A percentile compares a stretch with the other conserved stretches of the same genome.
Evolutionary conservation across 2,797 vertebrate genomes (phyloP).

Genomic region (Varecia variegata): DNA sequence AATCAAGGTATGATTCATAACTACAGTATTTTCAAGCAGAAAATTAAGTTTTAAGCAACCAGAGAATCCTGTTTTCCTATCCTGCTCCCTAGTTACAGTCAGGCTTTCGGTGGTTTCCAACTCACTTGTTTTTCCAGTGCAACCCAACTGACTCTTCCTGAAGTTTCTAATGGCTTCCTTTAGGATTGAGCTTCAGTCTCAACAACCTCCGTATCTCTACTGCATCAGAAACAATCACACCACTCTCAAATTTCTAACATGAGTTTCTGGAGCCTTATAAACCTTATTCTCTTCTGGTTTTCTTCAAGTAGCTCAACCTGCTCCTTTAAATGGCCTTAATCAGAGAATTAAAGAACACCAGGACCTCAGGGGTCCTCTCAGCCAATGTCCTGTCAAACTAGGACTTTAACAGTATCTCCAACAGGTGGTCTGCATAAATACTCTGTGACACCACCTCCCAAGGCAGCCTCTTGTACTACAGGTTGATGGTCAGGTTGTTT

Average conservation of each 20-base stretch:
- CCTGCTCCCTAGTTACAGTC: background rate
- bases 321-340: background rate
- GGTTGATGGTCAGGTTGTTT: background rate
- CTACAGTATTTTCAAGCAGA: background rate
- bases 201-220: background rate
- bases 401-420: background rate
- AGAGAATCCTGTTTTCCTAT: background rate
- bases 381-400: background rate
- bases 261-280: background rate
- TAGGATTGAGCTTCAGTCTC: background rate
- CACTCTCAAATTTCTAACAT: background rate
- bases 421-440: background rate
- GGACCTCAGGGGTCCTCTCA: background rate
- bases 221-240: background rate
- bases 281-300: background rate
- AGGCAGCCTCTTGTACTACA: background rate
- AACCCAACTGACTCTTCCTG: accelerated
- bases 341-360: background rate
- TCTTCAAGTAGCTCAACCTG: background rate
- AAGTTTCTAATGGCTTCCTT: background rate
- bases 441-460: background rate
- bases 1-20: background rate
- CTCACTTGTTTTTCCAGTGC: background rate
- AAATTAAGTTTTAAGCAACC: background rate
- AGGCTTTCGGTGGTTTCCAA: background rate